A percentile compares a stretch with the other conserved stretches of the same genome.
phyloP scores from a whole-genome alignment of 2,113 vertebrate genomes.

The Rynchops niger region DNA sequence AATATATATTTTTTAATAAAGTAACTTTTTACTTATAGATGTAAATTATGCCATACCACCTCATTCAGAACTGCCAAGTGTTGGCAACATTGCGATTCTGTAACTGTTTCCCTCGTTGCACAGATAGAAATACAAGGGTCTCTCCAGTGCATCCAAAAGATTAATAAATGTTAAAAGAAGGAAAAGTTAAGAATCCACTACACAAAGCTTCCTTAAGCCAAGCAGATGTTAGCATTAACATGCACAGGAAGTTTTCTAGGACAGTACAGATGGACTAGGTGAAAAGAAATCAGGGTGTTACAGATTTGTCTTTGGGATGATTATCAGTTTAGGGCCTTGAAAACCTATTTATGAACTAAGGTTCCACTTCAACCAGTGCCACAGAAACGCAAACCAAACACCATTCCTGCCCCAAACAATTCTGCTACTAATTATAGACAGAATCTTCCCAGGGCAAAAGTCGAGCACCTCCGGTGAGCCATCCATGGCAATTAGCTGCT shows the following conservation, averaged over 20 bases:
- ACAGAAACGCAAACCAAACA: not conserved
- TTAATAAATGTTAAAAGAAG: not conserved
- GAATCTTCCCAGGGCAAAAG: not conserved
- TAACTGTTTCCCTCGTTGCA: accelerated
- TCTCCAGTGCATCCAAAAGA: not conserved
- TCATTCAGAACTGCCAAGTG: not conserved
- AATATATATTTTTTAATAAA: not conserved
- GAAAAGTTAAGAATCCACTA: not conserved
- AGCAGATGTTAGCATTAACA: not conserved
- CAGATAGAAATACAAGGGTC: not conserved
- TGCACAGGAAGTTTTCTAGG: not conserved
- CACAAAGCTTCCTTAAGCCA: not conserved
- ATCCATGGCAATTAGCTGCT: not conserved
- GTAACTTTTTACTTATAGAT: not conserved
- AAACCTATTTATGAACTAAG: not conserved
- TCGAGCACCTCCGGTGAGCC: not conserved
- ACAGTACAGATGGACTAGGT: not conserved
- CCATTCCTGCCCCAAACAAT: not conserved
- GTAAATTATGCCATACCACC: not conserved
- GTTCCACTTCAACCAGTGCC: not conserved
- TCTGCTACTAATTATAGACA: not conserved
- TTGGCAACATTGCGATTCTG: too few relatives aligned
- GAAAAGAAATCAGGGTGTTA: not conserved
- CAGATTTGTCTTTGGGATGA: not conserved
- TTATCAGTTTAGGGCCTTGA: not conserved